Evolutionary conservation across 1,140 invertebrate species (phyloP).

Genomic region (Leptestheria dahalacensis): DNA sequence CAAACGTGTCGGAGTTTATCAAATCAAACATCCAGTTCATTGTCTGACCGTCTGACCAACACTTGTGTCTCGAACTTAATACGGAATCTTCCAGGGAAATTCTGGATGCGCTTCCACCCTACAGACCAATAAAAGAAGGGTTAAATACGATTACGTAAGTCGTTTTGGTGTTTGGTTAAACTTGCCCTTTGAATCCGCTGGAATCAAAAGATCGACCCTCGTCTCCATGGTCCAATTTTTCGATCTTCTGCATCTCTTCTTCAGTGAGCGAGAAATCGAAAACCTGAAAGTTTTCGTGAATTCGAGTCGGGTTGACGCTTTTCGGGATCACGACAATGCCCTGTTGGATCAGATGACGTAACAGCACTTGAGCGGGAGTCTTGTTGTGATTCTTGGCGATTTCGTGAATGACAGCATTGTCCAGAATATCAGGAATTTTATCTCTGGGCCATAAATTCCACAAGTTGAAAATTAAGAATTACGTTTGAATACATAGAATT

Average conservation of each 20-base stretch:
- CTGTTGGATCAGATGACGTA: conserved; percentile 55
- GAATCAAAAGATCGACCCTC: conserved; percentile 46
- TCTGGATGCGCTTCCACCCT: no score
- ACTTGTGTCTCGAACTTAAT: no score
- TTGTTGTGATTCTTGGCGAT: conserved; percentile 52
- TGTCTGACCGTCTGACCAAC: no score
- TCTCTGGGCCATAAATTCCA: conserved; percentile 1
- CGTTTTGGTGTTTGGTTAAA: no score
- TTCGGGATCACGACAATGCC: conserved; percentile 68
- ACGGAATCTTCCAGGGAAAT: no score
- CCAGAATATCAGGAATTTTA: conserved; percentile 21
- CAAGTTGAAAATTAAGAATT: background rate
- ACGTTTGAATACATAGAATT: background rate
- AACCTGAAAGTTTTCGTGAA: conserved; percentile 45
- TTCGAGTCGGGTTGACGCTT: conserved; percentile 51
- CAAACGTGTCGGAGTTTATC: no score
- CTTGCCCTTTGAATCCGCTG: conserved; percentile 26
- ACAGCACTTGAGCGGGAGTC: conserved; percentile 57
- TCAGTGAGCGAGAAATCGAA: conserved; percentile 40
- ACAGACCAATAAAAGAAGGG: no score
- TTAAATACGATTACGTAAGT: no score
- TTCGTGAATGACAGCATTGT: conserved; percentile 37
- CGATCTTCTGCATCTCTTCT: conserved; percentile 35
- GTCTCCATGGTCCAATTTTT: conserved; percentile 39
- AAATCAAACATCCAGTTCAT: no score